phyloP scores from a whole-genome alignment of 2,797 vertebrate species.

The Myripristis jacobus region DNA sequence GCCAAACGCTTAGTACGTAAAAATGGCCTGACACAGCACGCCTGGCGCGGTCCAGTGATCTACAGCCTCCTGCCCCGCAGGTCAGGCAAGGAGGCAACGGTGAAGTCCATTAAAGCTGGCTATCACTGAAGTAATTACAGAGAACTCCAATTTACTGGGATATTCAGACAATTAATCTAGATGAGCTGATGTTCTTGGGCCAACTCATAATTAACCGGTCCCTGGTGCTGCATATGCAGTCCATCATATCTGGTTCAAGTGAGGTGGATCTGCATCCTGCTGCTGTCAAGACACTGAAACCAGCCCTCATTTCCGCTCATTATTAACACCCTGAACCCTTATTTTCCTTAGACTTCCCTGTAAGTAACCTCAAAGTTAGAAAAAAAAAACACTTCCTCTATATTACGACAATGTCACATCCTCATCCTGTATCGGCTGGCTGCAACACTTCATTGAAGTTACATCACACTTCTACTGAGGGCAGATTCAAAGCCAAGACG shows the following conservation, averaged over 20 bases:
- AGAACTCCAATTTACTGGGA: background rate
- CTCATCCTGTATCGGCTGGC: too few species aligned
- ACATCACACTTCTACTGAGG: too few species aligned
- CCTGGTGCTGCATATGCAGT: background rate
- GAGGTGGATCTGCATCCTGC: background rate
- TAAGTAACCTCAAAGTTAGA: too few species aligned
- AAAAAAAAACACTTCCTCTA: too few species aligned
- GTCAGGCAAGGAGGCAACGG: slow-evolving; percentile 3
- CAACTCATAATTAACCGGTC: background rate
- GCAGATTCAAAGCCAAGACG: too few species aligned
- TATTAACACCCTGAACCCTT: too few species aligned
- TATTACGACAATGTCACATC: too few species aligned
- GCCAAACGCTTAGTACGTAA: background rate
- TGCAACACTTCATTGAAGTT: too few species aligned
- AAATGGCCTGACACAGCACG: background rate
- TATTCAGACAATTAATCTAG: slow-evolving; percentile 2
- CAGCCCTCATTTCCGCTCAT: too few species aligned
- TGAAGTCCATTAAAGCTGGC: background rate
- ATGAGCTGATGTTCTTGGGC: background rate
- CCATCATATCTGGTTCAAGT: background rate
- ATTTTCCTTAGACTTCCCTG: too few species aligned
- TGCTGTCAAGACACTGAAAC: background rate
- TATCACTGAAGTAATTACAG: background rate
- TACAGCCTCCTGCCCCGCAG: slow-evolving; percentile 3
- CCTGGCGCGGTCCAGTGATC: background rate